A percentile compares a stretch with the other conserved stretches of the same genome.
These are phyloP conservation scores for Hylaeus anthracinus DNA, from an alignment of 1,140 invertebrate genomes.

Conservation along the genomic window DNA sequence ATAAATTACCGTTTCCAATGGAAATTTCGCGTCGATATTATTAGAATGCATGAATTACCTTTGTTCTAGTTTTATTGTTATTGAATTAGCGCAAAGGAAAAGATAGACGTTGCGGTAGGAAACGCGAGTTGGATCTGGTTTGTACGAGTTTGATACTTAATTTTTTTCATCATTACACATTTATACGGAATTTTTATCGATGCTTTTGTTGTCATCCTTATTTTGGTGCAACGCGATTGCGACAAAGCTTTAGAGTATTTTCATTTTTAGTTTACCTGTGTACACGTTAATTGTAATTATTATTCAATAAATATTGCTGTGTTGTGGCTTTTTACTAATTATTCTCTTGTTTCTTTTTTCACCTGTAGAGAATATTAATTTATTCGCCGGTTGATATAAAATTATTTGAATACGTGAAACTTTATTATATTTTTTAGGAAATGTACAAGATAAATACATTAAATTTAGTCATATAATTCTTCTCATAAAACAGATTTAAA, in stretches of 20 bases:
- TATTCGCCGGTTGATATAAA: neutral
- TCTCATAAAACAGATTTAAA: too few relatives aligned
- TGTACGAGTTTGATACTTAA: slow-evolving; percentile 1
- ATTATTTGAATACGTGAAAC: too few relatives aligned
- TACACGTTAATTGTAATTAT: slow-evolving; percentile 48
- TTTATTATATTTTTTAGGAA: too few relatives aligned
- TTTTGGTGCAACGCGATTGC: slow-evolving; percentile 27
- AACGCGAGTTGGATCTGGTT: neutral
- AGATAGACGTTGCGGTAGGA: neutral
- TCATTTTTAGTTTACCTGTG: slow-evolving; percentile 43
- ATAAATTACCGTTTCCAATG: neutral
- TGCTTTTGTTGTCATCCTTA: slow-evolving; percentile 5
- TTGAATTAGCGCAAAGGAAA: too few relatives aligned
- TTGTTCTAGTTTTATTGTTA: neutral
- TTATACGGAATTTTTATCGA: slow-evolving; percentile 36
- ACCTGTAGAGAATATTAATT: neutral
- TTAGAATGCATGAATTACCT: neutral
- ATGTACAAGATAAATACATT: neutral
- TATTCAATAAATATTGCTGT: slow-evolving; percentile 47
- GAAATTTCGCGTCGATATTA: neutral
- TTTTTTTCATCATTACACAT: slow-evolving; percentile 23
- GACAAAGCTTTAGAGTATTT: slow-evolving; percentile 43
- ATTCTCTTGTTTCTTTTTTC: slow-evolving; percentile 36
- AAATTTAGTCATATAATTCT: too few relatives aligned
- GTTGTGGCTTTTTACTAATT: slow-evolving; percentile 23